Conservation (phyloP, 2,888 invertebrate genomes). For the Lepas anatifera region DNA sequence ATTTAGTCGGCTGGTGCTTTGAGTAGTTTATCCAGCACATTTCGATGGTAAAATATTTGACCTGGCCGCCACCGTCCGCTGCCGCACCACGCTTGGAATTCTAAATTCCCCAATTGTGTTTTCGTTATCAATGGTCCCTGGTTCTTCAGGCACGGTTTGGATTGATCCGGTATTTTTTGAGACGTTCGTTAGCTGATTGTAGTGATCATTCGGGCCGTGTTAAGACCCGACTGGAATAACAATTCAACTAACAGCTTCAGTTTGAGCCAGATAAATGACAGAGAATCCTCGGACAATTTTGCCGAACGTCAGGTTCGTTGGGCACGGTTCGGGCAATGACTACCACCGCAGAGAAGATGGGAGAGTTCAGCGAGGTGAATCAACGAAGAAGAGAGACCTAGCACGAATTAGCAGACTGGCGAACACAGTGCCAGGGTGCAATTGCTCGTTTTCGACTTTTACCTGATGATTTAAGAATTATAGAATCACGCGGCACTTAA, state of each 20-base stretch:
- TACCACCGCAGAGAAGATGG: neutral
- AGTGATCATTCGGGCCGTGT: neutral
- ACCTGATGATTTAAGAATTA: too few species aligned
- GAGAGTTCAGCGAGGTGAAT: too few species aligned
- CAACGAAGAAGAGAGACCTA: too few species aligned
- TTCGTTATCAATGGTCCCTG: neutral
- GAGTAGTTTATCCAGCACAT: neutral
- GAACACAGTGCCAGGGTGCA: too few species aligned
- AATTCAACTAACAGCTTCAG: neutral
- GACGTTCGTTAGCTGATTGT: slow-evolving; percentile 6
- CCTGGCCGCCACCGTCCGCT: neutral
- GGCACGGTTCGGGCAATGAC: neutral
- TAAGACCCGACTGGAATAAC: slow-evolving; percentile 3
- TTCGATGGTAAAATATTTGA: neutral
- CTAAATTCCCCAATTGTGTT: neutral
- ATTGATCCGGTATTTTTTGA: slow-evolving; percentile 8
- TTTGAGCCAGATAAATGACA: neutral
- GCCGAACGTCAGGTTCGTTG: neutral
- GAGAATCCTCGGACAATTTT: neutral
- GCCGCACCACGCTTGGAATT: neutral
- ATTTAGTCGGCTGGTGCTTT: too few species aligned
- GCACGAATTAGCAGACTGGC: too few species aligned
- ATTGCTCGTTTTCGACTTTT: too few species aligned
- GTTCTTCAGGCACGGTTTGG: neutral
- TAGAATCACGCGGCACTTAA: too few species aligned